Percentiles rank a stretch among this genome's conserved stretches.
phyloP scores from a whole-genome alignment of 2,113 vertebrate genomes.

The Tylochromis polylepis region DNA sequence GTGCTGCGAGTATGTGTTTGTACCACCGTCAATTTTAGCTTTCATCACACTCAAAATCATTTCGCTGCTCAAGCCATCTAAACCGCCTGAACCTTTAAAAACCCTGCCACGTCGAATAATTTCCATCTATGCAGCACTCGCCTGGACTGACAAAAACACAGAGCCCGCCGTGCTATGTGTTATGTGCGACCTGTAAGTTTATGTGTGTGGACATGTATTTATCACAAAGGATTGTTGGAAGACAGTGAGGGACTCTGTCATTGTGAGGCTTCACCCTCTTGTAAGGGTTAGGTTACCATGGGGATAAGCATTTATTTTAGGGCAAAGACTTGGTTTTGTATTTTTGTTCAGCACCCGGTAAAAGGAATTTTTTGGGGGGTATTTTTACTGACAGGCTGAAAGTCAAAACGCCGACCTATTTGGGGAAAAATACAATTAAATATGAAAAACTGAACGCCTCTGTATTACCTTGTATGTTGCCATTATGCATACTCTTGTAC shows the following conservation, averaged over 20 bases:
- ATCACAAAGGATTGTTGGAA: neutral
- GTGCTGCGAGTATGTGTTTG: constrained; percentile 13
- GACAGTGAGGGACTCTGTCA: neutral
- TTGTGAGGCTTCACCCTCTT: neutral
- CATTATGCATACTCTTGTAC: neutral
- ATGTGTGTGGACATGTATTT: neutral
- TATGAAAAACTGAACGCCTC: neutral
- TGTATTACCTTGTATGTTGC: neutral
- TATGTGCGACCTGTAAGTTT: neutral
- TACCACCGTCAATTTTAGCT: neutral
- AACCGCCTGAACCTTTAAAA: constrained; percentile 17
- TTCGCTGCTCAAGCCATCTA: neutral
- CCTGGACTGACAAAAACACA: neutral
- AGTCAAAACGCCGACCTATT: neutral
- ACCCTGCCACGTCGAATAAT: neutral
- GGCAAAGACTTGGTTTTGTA: neutral
- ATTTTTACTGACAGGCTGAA: neutral
- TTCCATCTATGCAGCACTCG: neutral
- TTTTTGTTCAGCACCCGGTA: neutral
- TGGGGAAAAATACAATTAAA: neutral
- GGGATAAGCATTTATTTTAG: neutral
- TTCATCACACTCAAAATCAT: constrained; percentile 20
- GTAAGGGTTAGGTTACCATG: neutral
- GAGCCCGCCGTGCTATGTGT: neutral
- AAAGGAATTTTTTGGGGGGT: neutral